Percentiles rank a stretch among this genome's conserved stretches.
Evolutionary conservation across 2,888 invertebrate genomes (phyloP).

Genomic region (Eutolmus rufibarbis): DNA sequence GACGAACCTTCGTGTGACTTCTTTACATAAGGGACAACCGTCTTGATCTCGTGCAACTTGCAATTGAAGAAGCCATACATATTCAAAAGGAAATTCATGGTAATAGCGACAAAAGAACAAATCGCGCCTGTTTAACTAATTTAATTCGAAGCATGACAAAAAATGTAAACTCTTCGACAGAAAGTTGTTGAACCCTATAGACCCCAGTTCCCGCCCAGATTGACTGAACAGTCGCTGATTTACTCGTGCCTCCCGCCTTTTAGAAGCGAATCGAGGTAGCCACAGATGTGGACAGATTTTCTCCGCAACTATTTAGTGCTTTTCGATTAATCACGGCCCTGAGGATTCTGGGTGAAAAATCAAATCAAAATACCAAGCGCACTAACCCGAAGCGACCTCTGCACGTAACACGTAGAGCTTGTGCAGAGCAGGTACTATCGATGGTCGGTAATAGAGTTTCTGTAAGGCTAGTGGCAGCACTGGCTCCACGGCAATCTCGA

Average conservation of each 20-base stretch:
- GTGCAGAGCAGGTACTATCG: background rate
- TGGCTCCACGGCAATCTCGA: background rate
- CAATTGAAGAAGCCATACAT: background rate
- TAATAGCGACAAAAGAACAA: background rate
- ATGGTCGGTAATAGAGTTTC: background rate
- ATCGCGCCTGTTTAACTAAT: background rate
- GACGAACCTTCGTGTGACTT: background rate
- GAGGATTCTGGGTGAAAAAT: background rate
- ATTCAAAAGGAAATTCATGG: background rate
- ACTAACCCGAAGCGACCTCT: background rate
- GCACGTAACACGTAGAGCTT: background rate
- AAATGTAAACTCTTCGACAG: background rate
- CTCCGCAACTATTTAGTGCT: background rate
- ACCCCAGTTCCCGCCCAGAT: background rate
- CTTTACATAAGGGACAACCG: background rate
- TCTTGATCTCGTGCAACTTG: background rate
- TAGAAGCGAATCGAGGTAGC: background rate
- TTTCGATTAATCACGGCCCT: background rate
- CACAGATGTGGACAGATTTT: background rate
- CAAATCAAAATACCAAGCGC: background rate
- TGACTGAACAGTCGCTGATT: background rate
- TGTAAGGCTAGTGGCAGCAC: background rate
- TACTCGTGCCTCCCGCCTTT: background rate
- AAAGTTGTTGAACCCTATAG: constrained; percentile 3
- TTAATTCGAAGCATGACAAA: background rate